These are phyloP conservation scores for Catalaphyllia jardinei DNA, from an alignment of 64 coral and sea anemone species.

Conservation along the genomic window DNA sequence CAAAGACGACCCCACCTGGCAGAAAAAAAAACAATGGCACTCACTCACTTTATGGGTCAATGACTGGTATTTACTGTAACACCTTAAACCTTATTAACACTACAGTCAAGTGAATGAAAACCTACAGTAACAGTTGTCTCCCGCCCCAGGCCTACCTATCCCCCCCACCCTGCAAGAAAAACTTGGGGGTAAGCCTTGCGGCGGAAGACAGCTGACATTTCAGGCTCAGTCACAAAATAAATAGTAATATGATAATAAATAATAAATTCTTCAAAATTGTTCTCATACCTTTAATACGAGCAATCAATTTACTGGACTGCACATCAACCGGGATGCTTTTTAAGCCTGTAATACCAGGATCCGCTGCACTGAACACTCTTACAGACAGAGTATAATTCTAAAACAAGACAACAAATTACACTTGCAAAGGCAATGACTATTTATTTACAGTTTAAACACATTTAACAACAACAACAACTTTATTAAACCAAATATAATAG, in stretches of 20 bases:
- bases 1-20: neutral
- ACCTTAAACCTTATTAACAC: too few relatives aligned
- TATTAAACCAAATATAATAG: too few relatives aligned
- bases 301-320: conserved; percentile 17
- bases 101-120: too few relatives aligned
- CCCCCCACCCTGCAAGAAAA: neutral
- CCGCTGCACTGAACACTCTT: conserved; percentile 37
- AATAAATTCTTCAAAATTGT: neutral
- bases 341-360: conserved; percentile 22
- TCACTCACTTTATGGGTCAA: neutral
- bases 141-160: too few relatives aligned
- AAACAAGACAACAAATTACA: neutral
- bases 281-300: conserved; percentile 45
- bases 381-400: conserved; percentile 73
- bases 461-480: too few relatives aligned
- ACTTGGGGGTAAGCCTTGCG: too few relatives aligned
- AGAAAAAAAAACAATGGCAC: neutral
- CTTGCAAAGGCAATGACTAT: neutral
- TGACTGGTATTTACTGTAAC: too few relatives aligned
- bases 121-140: too few relatives aligned
- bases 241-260: too few relatives aligned
- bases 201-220: too few relatives aligned
- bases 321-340: conserved; percentile 46
- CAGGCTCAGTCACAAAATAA: too few relatives aligned
- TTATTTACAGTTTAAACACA: too few relatives aligned